A percentile compares a stretch with the other conserved stretches of the same genome.
Evolutionary conservation across 2,888 invertebrate genomes (phyloP).

Genomic region (Synanthedon andrenaeformis): DNA sequence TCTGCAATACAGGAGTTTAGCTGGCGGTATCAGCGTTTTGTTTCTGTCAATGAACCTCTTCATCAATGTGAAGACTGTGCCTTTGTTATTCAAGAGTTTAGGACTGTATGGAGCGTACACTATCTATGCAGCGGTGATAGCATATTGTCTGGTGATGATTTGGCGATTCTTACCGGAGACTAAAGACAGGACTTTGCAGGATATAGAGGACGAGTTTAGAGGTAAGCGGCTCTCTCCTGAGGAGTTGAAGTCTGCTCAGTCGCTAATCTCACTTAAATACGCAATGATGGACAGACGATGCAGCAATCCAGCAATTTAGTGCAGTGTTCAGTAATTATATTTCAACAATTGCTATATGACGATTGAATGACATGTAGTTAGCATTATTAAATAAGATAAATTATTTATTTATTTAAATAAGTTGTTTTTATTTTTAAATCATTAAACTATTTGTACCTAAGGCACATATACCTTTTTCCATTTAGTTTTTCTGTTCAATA

Average conservation of each 20-base stretch:
- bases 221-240: constrained; percentile 27
- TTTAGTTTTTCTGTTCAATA: no score
- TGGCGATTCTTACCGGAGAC: constrained; percentile 43
- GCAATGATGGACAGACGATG: constrained; percentile 24
- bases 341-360: no score
- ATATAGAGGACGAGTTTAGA: constrained; percentile 45
- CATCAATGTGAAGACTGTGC: constrained; percentile 35
- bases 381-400: no score
- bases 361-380: no score
- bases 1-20: constrained; percentile 68
- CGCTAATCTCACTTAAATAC: constrained; percentile 26
- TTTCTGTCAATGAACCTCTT: constrained; percentile 38
- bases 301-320: constrained; percentile 24
- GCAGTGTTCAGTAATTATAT: no score
- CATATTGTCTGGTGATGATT: constrained; percentile 30
- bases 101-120: constrained; percentile 36
- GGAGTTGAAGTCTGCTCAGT: constrained; percentile 31
- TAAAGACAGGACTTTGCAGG: constrained; percentile 41
- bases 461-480: no score
- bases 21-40: constrained; percentile 46
- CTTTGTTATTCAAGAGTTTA: constrained; percentile 26
- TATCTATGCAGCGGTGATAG: constrained; percentile 32
- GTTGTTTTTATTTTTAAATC: no score
- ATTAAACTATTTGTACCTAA: no score
- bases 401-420: no score